Evolutionary conservation across 2,113 vertebrate genomes (phyloP), one percentile per base, ranked within the genome.

Genomic region (Python bivittatus): DNA sequence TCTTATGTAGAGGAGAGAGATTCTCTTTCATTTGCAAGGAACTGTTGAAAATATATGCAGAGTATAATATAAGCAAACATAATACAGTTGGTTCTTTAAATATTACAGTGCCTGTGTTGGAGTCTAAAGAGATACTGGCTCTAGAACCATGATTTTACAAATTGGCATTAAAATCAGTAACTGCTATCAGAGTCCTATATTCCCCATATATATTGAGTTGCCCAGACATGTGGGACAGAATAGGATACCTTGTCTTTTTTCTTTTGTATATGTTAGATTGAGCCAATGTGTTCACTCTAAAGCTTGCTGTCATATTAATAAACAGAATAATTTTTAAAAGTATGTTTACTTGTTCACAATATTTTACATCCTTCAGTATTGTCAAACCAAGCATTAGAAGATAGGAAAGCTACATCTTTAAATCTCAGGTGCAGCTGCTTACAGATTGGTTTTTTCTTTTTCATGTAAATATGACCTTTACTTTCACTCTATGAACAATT

Each of bases 371-470:
- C 93, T 94, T 96, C 95, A 96, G 96, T 96, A 93, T 96, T 93
- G 95, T 91, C 91, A 94, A 95, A 94, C 72, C 84, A 93, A 93
- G 89, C 6, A 22, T 22, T 23, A 54, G n/a, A 84, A 58, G 48
- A 92, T 12, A 83, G 44, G 13, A 92, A 29, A 95, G 88, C 94
- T 94, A 93, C 93, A 95, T 92, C 91, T 96, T 95, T 96, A 95
- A 93, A 93, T 96, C 96, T 95, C 94, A 20, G 94, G 93, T 88
- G 94, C 84, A 1, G 93, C 48, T 94, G 90, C 1, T 92, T 92
- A 94, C 91, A 93, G 96, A 96, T 96, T 96, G 94, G 89, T 95
- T 90, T 86, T 96, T 96, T 96, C 92, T 92, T 89, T 92, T 29
- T 83, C 20, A 12, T 96, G 94, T 94, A 95, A 95, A 96, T 86